Evolutionary conservation across 2,888 invertebrate genomes (phyloP), one percentile per base, ranked within the genome.

Genomic region (Euplagia quadripunctaria): DNA sequence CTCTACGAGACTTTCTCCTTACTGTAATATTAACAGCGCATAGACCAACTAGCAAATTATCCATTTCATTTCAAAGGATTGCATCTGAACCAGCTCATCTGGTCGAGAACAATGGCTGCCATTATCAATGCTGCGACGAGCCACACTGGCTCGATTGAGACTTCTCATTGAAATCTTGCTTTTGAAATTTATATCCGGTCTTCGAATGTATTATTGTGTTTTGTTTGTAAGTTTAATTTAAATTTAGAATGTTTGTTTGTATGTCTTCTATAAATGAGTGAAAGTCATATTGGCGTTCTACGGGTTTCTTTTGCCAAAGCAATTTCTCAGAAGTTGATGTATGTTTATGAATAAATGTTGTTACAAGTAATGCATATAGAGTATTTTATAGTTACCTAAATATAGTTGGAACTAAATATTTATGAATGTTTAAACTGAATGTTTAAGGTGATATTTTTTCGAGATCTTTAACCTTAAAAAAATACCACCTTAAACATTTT

Each of bases 81-180:
- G 68, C 68, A 73, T 69, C 55, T 69, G 68, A 46, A 64, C 72
- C n/a, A 51, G 65, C 69, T 73, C 73, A 69, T 69, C 69, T 73
- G 65, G 64, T 64, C n/a, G 49, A 58, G 64, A 73, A 73, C 73
- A 73, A 73, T 73, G 49, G 73, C 31, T 58, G 65, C 73, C 69
- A 73, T 69, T 73, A 73, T 69, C 65, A 69, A 73, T 61, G 61
- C 65, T 20, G 68, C 55, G 73, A 46, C 43, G 17, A 68, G 17
- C 46, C 69, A 66, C 65, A 73, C 64, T 51, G 58, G 41, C 61
- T 69, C 58, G 69, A 69, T 69, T 73, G 68, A 17, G 52, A 9
- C 65, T 58, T 69, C 64, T 69, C 49, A 69, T 73, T 64, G 65
- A 65, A 69, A 73, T 61, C 69, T 69, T 61, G 49, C 69, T 58